Evolutionary conservation across 2,888 invertebrate species (phyloP).

Genomic region (Agrotis exclamationis): DNA sequence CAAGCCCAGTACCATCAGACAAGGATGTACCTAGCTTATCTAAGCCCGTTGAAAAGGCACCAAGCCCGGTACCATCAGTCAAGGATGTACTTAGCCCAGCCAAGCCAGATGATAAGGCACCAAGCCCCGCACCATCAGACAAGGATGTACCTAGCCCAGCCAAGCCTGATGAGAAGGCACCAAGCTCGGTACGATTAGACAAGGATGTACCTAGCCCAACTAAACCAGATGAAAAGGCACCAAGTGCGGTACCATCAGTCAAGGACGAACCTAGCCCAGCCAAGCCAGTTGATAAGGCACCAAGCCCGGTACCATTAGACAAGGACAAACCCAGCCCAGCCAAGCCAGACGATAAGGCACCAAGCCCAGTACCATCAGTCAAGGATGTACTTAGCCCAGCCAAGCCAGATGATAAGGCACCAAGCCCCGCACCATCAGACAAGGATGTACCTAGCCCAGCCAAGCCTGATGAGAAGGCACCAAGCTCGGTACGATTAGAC

Average conservation of each 20-base stretch:
- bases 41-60: neutral
- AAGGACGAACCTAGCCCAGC: no score
- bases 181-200: no score
- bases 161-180: no score
- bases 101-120: conserved; percentile 35
- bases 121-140: neutral
- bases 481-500: rapidly evolving
- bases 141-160: neutral
- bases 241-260: no score
- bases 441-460: neutral
- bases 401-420: neutral
- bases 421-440: neutral
- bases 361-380: neutral
- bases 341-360: neutral
- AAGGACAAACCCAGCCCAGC: no score
- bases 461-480: neutral
- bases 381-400: neutral
- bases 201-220: neutral
- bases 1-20: neutral
- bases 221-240: neutral
- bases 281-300: neutral
- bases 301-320: neutral
- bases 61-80: neutral
- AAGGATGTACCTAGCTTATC: neutral
- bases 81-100: neutral